These are phyloP conservation scores for Cladorhizidae sp. DNA, from an alignment of 37 sponge, comb jelly and placozoan genomes.

Conservation along the genomic window DNA sequence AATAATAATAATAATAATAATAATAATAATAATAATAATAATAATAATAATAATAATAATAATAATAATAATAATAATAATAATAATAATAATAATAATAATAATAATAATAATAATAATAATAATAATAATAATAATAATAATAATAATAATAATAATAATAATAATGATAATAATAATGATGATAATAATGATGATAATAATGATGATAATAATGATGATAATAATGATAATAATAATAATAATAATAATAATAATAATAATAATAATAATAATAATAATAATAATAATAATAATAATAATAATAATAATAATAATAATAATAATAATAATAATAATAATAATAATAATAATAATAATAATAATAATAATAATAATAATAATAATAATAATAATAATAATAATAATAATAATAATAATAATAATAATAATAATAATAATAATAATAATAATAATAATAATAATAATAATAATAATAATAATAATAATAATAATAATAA, in stretches of 20 bases:
- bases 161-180: no score
- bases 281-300: slow-evolving; percentile 3
- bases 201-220: neutral
- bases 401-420: neutral
- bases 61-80: no score
- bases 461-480: neutral
- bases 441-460: neutral
- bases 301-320: slow-evolving; percentile 3
- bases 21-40: no score
- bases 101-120: no score
- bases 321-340: slow-evolving; percentile 3
- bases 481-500: no score
- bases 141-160: no score
- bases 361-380: slow-evolving; percentile 3
- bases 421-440: neutral
- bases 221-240: slow-evolving; percentile 1
- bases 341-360: slow-evolving; percentile 3
- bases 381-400: slow-evolving; percentile 3
- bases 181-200: no score
- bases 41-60: no score
- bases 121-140: no score
- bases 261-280: slow-evolving; percentile 3
- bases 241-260: slow-evolving; percentile 3
- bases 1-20: no score
- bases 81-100: no score